A percentile compares a stretch with the other conserved stretches of the same genome.
phyloP scores from a whole-genome alignment of 2,888 invertebrate species.

The Mythimna vitellina region DNA sequence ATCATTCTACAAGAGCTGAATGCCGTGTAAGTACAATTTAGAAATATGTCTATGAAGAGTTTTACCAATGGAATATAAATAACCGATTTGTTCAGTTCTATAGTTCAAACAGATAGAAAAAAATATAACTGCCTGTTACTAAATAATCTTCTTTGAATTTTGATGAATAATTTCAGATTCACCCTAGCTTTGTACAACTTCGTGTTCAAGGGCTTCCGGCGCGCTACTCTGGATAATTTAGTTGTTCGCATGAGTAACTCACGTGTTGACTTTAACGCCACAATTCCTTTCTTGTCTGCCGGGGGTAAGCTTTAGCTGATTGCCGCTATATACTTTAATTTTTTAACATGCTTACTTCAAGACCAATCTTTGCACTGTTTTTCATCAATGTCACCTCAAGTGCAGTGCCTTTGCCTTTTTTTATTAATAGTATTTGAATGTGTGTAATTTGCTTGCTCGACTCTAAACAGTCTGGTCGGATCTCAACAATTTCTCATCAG shows the following conservation, averaged over 20 bases:
- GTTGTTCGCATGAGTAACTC: constrained; percentile 5
- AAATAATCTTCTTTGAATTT: not conserved
- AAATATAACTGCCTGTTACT: not conserved
- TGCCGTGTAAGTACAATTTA: constrained; percentile 10
- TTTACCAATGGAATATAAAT: not conserved
- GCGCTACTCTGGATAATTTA: constrained; percentile 12
- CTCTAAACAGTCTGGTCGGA: not conserved
- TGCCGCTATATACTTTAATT: not conserved
- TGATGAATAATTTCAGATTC: constrained; percentile 20
- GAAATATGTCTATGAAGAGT: not conserved
- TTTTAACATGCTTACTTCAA: not conserved
- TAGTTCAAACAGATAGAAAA: not conserved
- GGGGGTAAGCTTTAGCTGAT: constrained; percentile 10
- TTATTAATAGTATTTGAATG: too few species aligned
- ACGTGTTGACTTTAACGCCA: constrained; percentile 30
- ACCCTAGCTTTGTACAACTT: constrained; percentile 15
- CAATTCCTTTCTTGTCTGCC: constrained; percentile 17
- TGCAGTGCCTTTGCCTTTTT: too few species aligned
- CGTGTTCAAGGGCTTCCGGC: constrained; percentile 13
- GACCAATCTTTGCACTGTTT: not conserved
- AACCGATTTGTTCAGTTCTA: not conserved
- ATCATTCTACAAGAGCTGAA: constrained; percentile 14
- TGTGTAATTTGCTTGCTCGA: not conserved
- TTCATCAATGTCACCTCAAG: not conserved
- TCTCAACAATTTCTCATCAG: not conserved